Evolutionary conservation across 2,797 vertebrate genomes (phyloP).

Genomic region (Eurystomus glaucurus): DNA sequence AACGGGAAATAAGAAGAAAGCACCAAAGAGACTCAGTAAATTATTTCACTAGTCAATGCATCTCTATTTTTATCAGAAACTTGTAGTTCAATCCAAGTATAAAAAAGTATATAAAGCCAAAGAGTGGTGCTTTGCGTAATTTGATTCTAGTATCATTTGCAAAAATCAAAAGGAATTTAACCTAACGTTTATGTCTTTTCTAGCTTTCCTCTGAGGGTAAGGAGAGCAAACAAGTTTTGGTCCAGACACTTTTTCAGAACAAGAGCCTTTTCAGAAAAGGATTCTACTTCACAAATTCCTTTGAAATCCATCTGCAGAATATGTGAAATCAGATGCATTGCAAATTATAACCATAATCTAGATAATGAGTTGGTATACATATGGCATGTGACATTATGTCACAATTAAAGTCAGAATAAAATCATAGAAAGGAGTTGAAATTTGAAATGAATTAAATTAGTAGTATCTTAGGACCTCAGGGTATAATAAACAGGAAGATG

Average conservation of each 20-base stretch:
- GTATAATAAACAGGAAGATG: background rate
- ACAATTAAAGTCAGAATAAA: background rate
- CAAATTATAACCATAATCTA: background rate
- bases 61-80: background rate
- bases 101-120: background rate
- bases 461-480: background rate
- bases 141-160: background rate
- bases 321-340: background rate
- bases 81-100: background rate
- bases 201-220: background rate
- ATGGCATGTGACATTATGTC: background rate
- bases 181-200: background rate
- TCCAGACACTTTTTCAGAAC: background rate
- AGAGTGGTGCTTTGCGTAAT: background rate
- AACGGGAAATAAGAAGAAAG: background rate
- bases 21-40: background rate
- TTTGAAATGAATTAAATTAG: background rate
- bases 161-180: background rate
- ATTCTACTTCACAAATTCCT: background rate
- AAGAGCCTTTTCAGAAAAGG: background rate
- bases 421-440: background rate
- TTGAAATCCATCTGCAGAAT: background rate
- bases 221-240: background rate
- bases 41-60: background rate
- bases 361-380: accelerated